These are phyloP conservation scores for Melanargia galathea DNA, from an alignment of 2,888 invertebrate species.

Conservation along the genomic window DNA sequence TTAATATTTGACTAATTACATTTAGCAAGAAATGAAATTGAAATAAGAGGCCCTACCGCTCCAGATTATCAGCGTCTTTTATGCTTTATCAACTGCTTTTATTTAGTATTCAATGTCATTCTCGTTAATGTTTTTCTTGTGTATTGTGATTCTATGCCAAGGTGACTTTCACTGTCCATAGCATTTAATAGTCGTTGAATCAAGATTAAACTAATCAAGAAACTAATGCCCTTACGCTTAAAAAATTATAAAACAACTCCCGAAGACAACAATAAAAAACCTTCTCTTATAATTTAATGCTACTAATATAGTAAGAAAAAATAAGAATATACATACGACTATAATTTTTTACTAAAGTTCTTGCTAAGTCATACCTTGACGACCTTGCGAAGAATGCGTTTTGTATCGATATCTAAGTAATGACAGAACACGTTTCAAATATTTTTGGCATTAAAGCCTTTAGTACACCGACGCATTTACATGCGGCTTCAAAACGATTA, in stretches of 20 bases:
- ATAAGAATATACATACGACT: no score
- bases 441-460: neutral
- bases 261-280: neutral
- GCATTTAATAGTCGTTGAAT: slow-evolving; percentile 13
- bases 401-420: slow-evolving; percentile 3
- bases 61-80: no score
- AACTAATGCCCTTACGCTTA: slow-evolving; percentile 1
- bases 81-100: neutral
- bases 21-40: no score
- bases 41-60: no score
- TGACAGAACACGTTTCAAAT: neutral
- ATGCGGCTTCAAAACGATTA: neutral
- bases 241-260: neutral
- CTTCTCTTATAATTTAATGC: neutral
- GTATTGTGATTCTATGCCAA: slow-evolving; percentile 24
- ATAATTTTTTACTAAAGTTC: neutral
- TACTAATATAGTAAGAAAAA: neutral
- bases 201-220: slow-evolving; percentile 14
- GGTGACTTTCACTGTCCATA: slow-evolving; percentile 29
- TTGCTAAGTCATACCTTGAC: slow-evolving; percentile 26
- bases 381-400: slow-evolving; percentile 34
- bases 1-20: no score
- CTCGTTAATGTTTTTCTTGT: slow-evolving; percentile 20
- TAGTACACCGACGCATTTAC: no score
- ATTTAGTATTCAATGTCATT: neutral